Conservation (phyloP, 2,797 vertebrate species). For the Liasis olivaceus region DNA sequence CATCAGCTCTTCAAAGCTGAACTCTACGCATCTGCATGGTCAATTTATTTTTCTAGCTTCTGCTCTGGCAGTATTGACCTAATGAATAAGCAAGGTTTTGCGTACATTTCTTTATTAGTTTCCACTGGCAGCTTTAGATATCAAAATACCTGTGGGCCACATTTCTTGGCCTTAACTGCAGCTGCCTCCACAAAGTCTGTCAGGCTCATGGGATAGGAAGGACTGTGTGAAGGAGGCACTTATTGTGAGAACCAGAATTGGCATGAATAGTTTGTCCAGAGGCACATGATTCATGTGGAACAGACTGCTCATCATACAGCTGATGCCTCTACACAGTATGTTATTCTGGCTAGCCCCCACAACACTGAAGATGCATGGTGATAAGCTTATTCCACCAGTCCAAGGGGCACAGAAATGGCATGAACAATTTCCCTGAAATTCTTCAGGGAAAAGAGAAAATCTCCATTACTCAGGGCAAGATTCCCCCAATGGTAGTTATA, state of each 20-base stretch:
- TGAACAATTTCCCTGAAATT: background rate
- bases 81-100: slow-evolving; percentile 33
- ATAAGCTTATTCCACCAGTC: background rate
- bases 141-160: background rate
- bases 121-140: background rate
- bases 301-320: background rate
- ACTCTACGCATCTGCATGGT: slow-evolving; percentile 47
- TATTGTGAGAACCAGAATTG: background rate
- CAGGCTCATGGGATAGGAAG: slow-evolving; percentile 29
- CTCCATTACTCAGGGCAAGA: background rate
- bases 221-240: too few species aligned
- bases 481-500: background rate
- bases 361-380: background rate
- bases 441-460: background rate
- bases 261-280: background rate
- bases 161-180: slow-evolving; percentile 20
- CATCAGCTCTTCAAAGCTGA: background rate
- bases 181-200: slow-evolving; percentile 26
- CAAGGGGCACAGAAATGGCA: background rate
- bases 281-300: background rate
- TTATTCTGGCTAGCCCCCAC: background rate
- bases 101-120: slow-evolving; percentile 17
- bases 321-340: background rate
- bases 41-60: slow-evolving; percentile 32
- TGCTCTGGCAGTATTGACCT: slow-evolving; percentile 11